Base-by-base conservation (phyloP, 2,113 vertebrate genomes). In the Ptilorrhoa leucosticta region DNA sequence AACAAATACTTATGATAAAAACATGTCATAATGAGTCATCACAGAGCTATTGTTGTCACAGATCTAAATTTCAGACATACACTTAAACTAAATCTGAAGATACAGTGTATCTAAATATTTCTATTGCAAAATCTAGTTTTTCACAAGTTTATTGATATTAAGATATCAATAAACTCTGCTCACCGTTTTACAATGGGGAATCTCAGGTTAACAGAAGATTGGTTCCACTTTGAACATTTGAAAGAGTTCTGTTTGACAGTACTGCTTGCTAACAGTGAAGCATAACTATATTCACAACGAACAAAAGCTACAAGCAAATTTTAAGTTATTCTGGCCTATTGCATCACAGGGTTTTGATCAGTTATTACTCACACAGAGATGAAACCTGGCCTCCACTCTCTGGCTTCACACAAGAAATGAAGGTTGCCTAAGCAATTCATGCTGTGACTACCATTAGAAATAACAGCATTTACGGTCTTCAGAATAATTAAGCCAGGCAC, bases 281-380 rank as follows among this genome's bases (percentile, higher is more conserved):
- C 1, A 2, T 31, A 82, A 85, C 16, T 47, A 39, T 4, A 83
- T 27, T 19, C 27, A 63, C 17, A 79, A 69, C 0, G 0, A 86
- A 45, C 33, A 85, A 79, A 76, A 64, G 6, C 26, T 45, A 10
- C 21, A 66, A 82, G 26, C 19, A 93, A 75, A 42, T 60, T 57
- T 70, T 42, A 57, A 82, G 7, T 51, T 71, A 58, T 42, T 85
- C 39, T 76, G 10, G 50, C 63, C 54, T 70, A 31, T 27, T 86
- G 22, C 53, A 81, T 50, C 1, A 4, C 11, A n/a, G 14, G 12
- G 8, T 68, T 86, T 82, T 64, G 28, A 75, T 79, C 27, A 79
- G 17, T 21, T 51, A 58, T 23, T 39, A 54, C 14, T 87, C 15
- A 35, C 11, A 72, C 1, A 40, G 23, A 51, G 19, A 44, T 40